Evolutionary conservation across 1,140 invertebrate species (phyloP).

Genomic region (Bombus haemorrhoidalis): DNA sequence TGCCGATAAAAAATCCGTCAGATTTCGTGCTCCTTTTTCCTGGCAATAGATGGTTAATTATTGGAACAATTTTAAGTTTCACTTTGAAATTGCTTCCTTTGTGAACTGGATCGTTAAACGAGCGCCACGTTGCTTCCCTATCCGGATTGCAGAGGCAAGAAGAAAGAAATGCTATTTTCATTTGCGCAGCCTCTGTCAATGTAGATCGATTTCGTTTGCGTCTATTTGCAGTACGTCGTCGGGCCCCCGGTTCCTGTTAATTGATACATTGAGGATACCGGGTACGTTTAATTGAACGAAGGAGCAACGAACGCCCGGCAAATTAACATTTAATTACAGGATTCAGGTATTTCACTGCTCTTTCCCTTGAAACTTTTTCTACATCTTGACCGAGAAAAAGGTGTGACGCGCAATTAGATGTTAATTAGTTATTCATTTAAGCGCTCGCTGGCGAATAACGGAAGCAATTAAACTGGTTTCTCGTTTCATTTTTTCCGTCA

Average conservation of each 20-base stretch:
- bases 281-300: conserved; percentile 29
- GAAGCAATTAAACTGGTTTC: not conserved
- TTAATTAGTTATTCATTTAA: conserved; percentile 14
- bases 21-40: not conserved
- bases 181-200: not conserved
- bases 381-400: not conserved
- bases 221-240: conserved; percentile 6
- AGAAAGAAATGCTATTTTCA: conserved; percentile 43
- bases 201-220: conserved; percentile 36
- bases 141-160: not conserved
- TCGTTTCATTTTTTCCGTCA: not conserved
- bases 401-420: not conserved
- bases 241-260: conserved; percentile 6
- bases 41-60: not conserved
- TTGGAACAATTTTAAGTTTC: conserved; percentile 8
- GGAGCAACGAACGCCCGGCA: not conserved
- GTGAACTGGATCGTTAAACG: conserved; percentile 22
- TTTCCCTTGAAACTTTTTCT: too few species aligned
- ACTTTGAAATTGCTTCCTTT: conserved; percentile 11
- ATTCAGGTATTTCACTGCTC: not conserved
- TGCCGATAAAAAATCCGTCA: not conserved
- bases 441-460: too few species aligned
- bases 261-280: conserved; percentile 35
- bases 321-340: conserved; percentile 48
- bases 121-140: not conserved